Evolutionary conservation across 1,140 invertebrate species (phyloP).

Genomic region (Ditylenchus dipsaci): DNA sequence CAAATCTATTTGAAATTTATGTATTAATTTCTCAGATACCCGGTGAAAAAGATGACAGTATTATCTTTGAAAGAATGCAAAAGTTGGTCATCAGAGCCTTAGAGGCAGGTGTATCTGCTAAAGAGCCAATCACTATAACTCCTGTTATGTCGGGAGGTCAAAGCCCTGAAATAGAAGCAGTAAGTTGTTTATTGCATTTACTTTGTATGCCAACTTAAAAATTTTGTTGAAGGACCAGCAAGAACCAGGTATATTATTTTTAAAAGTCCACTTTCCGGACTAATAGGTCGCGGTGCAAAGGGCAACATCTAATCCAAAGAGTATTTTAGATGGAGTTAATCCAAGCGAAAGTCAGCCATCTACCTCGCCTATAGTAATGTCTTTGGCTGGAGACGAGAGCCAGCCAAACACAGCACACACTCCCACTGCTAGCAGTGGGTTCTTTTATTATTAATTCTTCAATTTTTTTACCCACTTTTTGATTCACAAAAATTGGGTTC

Average conservation of each 20-base stretch:
- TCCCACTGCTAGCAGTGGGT: background rate
- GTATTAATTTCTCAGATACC: constrained; percentile 48
- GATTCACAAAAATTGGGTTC: too few species aligned
- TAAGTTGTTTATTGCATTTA: background rate
- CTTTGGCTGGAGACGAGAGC: constrained; percentile 1
- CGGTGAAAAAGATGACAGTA: constrained; percentile 51
- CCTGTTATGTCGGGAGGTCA: background rate
- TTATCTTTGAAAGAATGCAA: constrained; percentile 54
- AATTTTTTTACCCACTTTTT: too few species aligned
- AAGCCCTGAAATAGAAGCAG: background rate
- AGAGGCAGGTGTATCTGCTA: constrained; percentile 44
- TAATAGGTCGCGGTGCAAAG: too few species aligned
- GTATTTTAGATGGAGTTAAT: background rate
- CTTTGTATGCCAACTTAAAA: too few species aligned
- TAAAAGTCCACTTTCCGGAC: too few species aligned
- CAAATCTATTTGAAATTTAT: constrained; percentile 1
- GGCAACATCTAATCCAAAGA: too few species aligned
- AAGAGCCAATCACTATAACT: background rate
- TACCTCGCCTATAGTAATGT: background rate
- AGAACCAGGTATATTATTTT: too few species aligned
- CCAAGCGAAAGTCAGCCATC: background rate
- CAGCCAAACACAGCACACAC: background rate
- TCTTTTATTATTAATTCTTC: too few species aligned
- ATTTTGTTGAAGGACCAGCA: too few species aligned
- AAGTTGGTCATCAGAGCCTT: constrained; percentile 45